Evolutionary conservation across 2,888 invertebrate species (phyloP).

Genomic region (Apocheima hispidaria): DNA sequence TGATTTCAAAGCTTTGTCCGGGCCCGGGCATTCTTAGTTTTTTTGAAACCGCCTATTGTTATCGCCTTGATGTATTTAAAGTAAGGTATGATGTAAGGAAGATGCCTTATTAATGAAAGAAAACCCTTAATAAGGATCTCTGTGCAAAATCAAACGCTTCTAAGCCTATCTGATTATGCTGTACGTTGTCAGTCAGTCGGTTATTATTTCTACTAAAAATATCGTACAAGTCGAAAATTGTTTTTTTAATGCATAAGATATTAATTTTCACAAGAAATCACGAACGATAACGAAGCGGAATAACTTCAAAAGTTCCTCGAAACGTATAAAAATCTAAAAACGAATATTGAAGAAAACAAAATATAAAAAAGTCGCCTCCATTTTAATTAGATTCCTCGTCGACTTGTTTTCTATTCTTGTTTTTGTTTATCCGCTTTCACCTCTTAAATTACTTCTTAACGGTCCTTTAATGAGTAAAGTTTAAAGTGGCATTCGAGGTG

Average conservation of each 20-base stretch:
- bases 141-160: too few relatives aligned
- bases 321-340: conserved; percentile 36
- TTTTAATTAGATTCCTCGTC: conserved; percentile 71
- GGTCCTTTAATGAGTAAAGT: conserved; percentile 72
- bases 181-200: too few relatives aligned
- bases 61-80: too few relatives aligned
- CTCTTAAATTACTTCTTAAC: conserved; percentile 65
- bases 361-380: conserved; percentile 58
- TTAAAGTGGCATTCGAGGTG: conserved; percentile 48
- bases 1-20: too few relatives aligned
- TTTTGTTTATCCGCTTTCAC: conserved; percentile 61
- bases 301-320: not conserved
- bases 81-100: too few relatives aligned
- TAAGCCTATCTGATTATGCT: too few relatives aligned
- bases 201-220: too few relatives aligned
- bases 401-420: conserved; percentile 53
- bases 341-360: conserved; percentile 49
- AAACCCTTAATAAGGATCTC: too few relatives aligned
- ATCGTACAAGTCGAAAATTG: too few relatives aligned
- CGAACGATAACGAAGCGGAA: not conserved
- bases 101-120: too few relatives aligned
- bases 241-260: not conserved
- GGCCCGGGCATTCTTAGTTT: too few relatives aligned
- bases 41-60: too few relatives aligned
- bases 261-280: not conserved